Evolutionary conservation across 2,888 invertebrate genomes (phyloP).

Genomic region (Ochropleura plecta): DNA sequence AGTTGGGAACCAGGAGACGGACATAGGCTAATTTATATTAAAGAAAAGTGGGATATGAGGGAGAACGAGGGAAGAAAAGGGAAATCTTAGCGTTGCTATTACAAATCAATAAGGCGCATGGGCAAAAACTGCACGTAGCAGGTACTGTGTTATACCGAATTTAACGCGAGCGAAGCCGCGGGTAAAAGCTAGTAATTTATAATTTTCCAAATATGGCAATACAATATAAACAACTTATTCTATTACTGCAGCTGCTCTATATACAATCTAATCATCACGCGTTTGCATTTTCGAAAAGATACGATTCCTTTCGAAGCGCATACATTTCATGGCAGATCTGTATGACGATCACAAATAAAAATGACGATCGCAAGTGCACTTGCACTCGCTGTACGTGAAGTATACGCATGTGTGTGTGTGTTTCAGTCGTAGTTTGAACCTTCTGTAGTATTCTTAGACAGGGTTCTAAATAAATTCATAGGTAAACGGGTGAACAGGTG

Average conservation of each 20-base stretch:
- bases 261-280: background rate
- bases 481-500: slow-evolving; percentile 55
- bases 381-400: background rate
- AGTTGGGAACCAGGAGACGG: no score
- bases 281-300: background rate
- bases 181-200: no score
- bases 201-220: background rate
- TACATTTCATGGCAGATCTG: background rate
- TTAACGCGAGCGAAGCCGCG: no score
- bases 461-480: slow-evolving; percentile 58
- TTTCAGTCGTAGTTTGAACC: background rate
- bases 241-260: background rate
- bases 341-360: background rate
- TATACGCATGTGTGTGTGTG: background rate
- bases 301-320: background rate
- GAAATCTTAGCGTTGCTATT: no score
- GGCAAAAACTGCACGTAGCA: no score
- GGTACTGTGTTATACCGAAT: no score
- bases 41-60: no score
- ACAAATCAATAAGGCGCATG: no score
- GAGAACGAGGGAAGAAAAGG: no score
- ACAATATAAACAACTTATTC: background rate
- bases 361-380: background rate
- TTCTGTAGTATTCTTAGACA: slow-evolving; percentile 5
- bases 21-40: no score